Evolutionary conservation across 2,888 invertebrate genomes (phyloP).

Genomic region (Caenorhabditis becei): DNA sequence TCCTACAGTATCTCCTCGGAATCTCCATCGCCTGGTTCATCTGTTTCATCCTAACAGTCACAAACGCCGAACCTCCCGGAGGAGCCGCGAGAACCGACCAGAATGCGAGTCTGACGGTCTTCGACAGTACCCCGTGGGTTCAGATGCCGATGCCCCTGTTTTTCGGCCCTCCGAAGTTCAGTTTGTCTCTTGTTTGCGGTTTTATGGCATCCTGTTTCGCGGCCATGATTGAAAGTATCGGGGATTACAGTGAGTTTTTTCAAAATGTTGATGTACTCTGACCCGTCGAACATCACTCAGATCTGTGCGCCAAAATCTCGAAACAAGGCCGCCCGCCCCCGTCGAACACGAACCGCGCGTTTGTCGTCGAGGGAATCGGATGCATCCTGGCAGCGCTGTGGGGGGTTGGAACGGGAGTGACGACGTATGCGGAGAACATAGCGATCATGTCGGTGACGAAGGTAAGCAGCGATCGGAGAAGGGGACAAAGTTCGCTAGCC

Average conservation of each 20-base stretch:
- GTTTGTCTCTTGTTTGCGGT: slow-evolving; percentile 70
- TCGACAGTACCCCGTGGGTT: slow-evolving; percentile 73
- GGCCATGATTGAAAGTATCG: slow-evolving; percentile 75
- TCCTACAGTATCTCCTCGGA: slow-evolving; percentile 71
- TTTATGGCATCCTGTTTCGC: slow-evolving; percentile 76
- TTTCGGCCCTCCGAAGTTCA: slow-evolving; percentile 72
- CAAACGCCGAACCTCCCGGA: slow-evolving; percentile 69
- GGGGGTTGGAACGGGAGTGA: slow-evolving; percentile 76
- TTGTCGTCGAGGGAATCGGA: slow-evolving; percentile 76
- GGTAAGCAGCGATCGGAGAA: slow-evolving; percentile 21
- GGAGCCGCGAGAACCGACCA: slow-evolving; percentile 75
- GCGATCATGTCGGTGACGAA: slow-evolving; percentile 76
- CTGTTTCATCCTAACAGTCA: slow-evolving; percentile 71
- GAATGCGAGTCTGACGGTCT: slow-evolving; percentile 66
- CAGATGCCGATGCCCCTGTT: slow-evolving; percentile 76
- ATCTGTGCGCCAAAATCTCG: slow-evolving; percentile 64
- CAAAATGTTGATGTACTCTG: background rate
- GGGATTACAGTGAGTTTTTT: slow-evolving; percentile 63
- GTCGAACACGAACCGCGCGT: slow-evolving; percentile 74
- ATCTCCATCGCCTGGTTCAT: slow-evolving; percentile 73
- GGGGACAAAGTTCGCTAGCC: background rate
- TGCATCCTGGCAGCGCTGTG: slow-evolving; percentile 72
- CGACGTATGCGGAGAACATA: slow-evolving; percentile 77
- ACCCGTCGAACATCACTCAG: no score
- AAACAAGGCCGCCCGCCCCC: slow-evolving; percentile 72